Evolutionary conservation across 2,797 vertebrate genomes (phyloP).

Genomic region (Scolopax rusticola): DNA sequence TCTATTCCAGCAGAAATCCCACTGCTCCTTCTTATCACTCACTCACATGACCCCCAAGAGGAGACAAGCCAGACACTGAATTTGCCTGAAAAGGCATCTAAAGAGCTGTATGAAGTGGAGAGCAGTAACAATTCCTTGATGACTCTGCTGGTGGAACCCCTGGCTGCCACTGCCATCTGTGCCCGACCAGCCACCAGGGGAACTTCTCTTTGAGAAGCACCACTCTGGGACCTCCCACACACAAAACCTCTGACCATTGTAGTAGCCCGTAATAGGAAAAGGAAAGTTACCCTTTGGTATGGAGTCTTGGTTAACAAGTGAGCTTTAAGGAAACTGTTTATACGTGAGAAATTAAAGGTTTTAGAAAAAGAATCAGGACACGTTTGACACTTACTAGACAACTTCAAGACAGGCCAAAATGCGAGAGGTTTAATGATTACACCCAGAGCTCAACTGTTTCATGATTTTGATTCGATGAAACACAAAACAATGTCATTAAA

Average conservation of each 20-base stretch:
- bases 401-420: background rate
- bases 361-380: background rate
- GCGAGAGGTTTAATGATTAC: background rate
- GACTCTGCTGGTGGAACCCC: background rate
- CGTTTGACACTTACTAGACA: background rate
- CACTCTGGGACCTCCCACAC: background rate
- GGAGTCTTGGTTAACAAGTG: background rate
- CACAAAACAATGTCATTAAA: background rate
- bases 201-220: background rate
- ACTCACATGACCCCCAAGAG: background rate
- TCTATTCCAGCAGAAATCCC: background rate
- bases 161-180: rapidly evolving
- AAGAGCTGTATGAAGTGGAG: background rate
- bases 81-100: background rate
- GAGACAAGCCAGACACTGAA: background rate
- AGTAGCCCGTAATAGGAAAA: background rate
- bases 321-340: background rate
- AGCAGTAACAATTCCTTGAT: rapidly evolving
- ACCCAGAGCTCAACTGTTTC: constrained; percentile 4
- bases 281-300: background rate
- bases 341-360: background rate
- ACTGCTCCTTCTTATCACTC: background rate
- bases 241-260: background rate
- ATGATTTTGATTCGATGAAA: background rate
- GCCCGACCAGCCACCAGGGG: rapidly evolving